Percentiles rank a stretch among this genome's conserved stretches.
These are phyloP conservation scores for Hemibagrus guttatus DNA, from an alignment of 2,797 vertebrate species.

Conservation along the genomic window DNA sequence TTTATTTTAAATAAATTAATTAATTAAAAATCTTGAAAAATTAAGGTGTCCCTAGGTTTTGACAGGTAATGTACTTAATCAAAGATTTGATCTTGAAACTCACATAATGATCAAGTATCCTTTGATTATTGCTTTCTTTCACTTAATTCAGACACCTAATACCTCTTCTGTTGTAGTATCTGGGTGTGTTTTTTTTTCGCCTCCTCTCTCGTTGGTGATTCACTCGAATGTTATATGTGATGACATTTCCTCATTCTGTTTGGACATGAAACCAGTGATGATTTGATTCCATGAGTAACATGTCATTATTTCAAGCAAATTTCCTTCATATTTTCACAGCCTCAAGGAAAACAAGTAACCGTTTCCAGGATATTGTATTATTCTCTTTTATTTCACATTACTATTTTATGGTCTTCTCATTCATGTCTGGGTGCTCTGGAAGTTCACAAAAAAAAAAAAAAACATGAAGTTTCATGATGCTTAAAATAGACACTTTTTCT, in stretches of 20 bases:
- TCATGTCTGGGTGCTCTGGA: slow-evolving; percentile 12
- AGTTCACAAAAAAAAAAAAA: slow-evolving; percentile 6
- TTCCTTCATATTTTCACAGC: slow-evolving; percentile 5
- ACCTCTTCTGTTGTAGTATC: background rate
- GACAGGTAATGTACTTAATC: background rate
- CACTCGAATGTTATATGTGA: background rate
- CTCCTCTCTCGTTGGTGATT: slow-evolving; percentile 4
- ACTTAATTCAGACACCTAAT: background rate
- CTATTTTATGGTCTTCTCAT: slow-evolving; percentile 18
- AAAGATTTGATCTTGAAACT: background rate
- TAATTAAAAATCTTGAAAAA: background rate
- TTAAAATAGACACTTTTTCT: slow-evolving; percentile 35
- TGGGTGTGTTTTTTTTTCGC: background rate
- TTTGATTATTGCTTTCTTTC: background rate
- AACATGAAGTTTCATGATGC: slow-evolving; percentile 23
- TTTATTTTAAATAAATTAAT: background rate
- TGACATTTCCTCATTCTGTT: slow-evolving; percentile 15
- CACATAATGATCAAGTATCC: background rate
- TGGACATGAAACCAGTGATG: slow-evolving; percentile 19
- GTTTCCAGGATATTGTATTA: background rate
- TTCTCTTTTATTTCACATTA: slow-evolving; percentile 7
- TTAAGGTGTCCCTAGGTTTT: background rate
- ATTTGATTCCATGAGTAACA: slow-evolving; percentile 13
- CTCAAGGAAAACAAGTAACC: background rate
- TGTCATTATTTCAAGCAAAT: slow-evolving; percentile 14